Percentiles rank a stretch among this genome's conserved stretches.
Conservation (phyloP, 2,113 vertebrate genomes). For the Shinisaurus crocodilurus region DNA sequence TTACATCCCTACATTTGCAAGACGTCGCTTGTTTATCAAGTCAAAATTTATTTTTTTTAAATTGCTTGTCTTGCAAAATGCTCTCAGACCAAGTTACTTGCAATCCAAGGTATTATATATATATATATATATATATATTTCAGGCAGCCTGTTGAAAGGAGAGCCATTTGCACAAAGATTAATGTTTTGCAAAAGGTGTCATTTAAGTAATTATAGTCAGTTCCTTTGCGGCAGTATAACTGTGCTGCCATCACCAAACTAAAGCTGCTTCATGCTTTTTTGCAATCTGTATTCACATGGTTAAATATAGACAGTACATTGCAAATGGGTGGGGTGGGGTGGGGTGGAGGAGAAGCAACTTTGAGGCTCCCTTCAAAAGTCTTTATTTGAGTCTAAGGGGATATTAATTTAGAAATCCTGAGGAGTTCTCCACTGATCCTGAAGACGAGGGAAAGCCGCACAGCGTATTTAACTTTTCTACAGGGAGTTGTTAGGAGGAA, state of each 20-base stretch:
- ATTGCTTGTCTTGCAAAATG: too few species aligned
- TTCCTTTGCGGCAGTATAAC: conserved; percentile 52
- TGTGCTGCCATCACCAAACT: conserved; percentile 32
- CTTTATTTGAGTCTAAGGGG: neutral
- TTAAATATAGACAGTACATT: conserved; percentile 65
- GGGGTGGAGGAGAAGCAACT: conserved; percentile 17
- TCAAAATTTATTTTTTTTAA: too few species aligned
- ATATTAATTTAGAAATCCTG: conserved; percentile 23
- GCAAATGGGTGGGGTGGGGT: conserved; percentile 30
- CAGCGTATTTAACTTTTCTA: neutral
- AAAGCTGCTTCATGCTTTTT: conserved; percentile 50
- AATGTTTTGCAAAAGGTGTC: conserved; percentile 45
- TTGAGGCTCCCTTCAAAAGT: conserved; percentile 6
- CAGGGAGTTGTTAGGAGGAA: neutral
- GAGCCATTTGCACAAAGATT: conserved; percentile 43
- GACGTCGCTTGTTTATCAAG: too few species aligned
- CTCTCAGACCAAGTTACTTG: too few species aligned
- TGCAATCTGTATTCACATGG: conserved; percentile 37
- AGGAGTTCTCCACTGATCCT: conserved; percentile 16
- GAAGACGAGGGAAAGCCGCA: neutral
- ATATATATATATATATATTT: conserved; percentile 3
- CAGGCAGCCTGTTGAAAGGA: conserved; percentile 54
- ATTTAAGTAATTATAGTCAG: conserved; percentile 52
- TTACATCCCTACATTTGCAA: too few species aligned
- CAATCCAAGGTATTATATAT: too few species aligned